Percentiles rank a stretch among this genome's conserved stretches.
These are phyloP conservation scores for Penaeus indicus DNA, from an alignment of 1,140 invertebrate genomes.

Conservation along the genomic window DNA sequence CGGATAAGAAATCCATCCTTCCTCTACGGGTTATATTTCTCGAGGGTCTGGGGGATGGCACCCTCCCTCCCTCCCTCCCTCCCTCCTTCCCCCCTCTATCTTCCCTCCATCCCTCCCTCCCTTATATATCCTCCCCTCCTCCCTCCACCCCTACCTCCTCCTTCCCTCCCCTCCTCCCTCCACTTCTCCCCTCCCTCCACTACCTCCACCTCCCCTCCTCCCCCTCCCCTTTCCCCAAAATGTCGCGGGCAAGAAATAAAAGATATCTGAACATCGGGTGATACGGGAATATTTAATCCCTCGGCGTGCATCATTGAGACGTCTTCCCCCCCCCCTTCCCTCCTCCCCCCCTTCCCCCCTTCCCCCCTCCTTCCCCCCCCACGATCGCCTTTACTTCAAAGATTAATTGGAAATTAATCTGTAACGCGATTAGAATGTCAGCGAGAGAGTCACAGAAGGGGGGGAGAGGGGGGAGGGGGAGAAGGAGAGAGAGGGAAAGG, in stretches of 20 bases:
- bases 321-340: not conserved
- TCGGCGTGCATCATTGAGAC: no score
- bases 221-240: not conserved
- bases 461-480: not conserved
- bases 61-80: not conserved
- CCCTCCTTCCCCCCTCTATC: not conserved
- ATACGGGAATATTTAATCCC: no score
- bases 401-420: slow-evolving; percentile 1
- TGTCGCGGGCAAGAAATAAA: not conserved
- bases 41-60: no score
- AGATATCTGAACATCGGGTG: not conserved
- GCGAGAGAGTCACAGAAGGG: not conserved
- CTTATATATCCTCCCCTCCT: not conserved
- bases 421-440: not conserved
- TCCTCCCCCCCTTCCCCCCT: not conserved
- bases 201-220: not conserved
- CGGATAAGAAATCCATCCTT: no score
- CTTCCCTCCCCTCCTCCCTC: not conserved
- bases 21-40: no score
- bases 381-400: slow-evolving; percentile 16
- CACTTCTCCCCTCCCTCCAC: not conserved
- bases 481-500: no score
- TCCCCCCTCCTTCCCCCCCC: not conserved
- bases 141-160: not conserved
- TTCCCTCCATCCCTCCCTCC: not conserved